Evolutionary conservation across 2,888 invertebrate genomes (phyloP), one percentile per base, ranked within the genome.

Genomic region (Tipula confusa): DNA sequence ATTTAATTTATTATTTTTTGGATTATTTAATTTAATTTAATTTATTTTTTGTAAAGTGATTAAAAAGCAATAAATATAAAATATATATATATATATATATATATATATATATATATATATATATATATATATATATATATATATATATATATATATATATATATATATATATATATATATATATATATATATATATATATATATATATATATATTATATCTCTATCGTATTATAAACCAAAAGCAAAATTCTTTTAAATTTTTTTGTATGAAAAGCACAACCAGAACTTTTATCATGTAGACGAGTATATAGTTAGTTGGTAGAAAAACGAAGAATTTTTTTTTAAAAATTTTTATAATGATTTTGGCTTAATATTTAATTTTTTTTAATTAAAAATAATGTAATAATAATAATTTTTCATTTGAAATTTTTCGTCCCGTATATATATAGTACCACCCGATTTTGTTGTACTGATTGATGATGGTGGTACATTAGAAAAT

Each of bases 21-120:
- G 64, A 64, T 64, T 64, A 64, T 64, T 64, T 64, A 64, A 64
- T 64, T 64, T 64, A 64, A 64, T 64, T 64, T 43, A 43, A 43
- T 15, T 43, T 43, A 15, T 6, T 36, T 64, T 9, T 64, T 64
- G 24, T 64, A 24, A 64, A 64, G 64, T 64, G 64, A 64, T 64
- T 64, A 64, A 64, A 64, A 64, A 64, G 64, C 64, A 64, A 64
- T 64, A 64, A 64, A 64, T 64, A 64, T 64, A 64, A 64, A 64
- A 64, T 64, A 64, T 64, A 24, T 64, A 64, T 64, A 6, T 64
- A n/a, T n/a, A n/a, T n/a, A n/a, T n/a, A n/a, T n/a, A n/a, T n/a
- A n/a, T n/a, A n/a, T n/a, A n/a, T n/a, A n/a, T n/a, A n/a, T n/a
- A n/a, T n/a, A n/a, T n/a, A n/a, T n/a, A n/a, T n/a, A n/a, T n/a